phyloP scores from a whole-genome alignment of 1,140 invertebrate genomes.

The Nasonia giraulti region DNA sequence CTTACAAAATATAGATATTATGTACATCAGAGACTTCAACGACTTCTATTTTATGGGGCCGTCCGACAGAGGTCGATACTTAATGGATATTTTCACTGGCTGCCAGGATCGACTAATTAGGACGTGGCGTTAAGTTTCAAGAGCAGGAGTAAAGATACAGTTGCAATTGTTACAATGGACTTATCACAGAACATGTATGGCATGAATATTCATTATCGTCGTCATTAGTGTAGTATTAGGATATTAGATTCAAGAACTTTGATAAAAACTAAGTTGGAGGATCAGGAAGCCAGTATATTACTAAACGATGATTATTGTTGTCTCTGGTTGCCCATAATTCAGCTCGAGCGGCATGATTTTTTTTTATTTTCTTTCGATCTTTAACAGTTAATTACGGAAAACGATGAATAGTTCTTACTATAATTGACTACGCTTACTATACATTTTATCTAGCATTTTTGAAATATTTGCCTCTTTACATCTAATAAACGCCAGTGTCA shows the following conservation, averaged over 20 bases:
- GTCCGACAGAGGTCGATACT: conserved; percentile 61
- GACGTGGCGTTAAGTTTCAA: conserved; percentile 58
- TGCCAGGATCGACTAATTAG: conserved; percentile 65
- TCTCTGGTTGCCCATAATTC: conserved; percentile 73
- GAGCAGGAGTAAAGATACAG: conserved; percentile 67
- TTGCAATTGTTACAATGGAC: conserved; percentile 74
- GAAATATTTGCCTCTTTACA: conserved; percentile 42
- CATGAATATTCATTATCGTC: conserved; percentile 74
- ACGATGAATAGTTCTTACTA: conserved; percentile 67
- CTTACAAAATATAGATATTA: conserved; percentile 61
- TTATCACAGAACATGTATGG: conserved; percentile 78
- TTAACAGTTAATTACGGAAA: conserved; percentile 62
- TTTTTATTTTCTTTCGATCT: conserved; percentile 43
- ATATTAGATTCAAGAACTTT: conserved; percentile 64
- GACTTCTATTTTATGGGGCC: conserved; percentile 61
- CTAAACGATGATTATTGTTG: conserved; percentile 70
- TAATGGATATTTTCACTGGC: conserved; percentile 67
- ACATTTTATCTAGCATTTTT: conserved; percentile 59
- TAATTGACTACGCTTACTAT: conserved; percentile 73
- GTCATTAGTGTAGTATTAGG: conserved; percentile 61
- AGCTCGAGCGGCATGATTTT: conserved; percentile 48
- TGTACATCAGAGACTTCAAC: conserved; percentile 51
- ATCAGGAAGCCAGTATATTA: conserved; percentile 73
- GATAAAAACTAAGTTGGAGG: conserved; percentile 71
- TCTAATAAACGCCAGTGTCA: conserved; percentile 48